These are phyloP conservation scores for Apodemia duryi DNA, from an alignment of 2,888 invertebrate species.

Conservation along the genomic window DNA sequence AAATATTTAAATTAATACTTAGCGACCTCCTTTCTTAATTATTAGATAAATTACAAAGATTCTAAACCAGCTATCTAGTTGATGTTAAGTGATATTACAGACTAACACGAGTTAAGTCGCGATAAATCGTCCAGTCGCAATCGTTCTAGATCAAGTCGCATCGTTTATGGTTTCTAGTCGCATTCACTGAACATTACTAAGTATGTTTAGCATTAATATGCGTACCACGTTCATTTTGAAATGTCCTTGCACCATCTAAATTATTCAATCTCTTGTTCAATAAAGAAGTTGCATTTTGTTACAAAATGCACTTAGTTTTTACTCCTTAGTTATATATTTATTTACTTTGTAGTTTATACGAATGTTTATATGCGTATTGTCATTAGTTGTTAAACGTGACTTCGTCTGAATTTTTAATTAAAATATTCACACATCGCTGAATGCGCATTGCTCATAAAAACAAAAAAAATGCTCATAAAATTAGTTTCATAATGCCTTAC, in stretches of 20 bases:
- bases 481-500: no score
- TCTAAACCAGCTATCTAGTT: neutral
- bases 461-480: no score
- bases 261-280: conserved; percentile 14
- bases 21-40: neutral
- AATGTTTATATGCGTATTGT: no score
- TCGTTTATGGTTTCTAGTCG: neutral
- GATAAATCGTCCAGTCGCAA: conserved; percentile 4
- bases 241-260: conserved; percentile 18
- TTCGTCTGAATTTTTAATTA: no score
- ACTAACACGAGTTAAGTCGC: conserved; percentile 1
- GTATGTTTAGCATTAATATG: conserved; percentile 16
- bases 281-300: conserved; percentile 18
- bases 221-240: conserved; percentile 5
- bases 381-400: no score
- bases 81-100: neutral
- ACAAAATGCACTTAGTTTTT: conserved; percentile 9
- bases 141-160: conserved; percentile 4
- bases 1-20: neutral
- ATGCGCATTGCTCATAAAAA: no score
- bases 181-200: conserved; percentile 9
- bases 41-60: conserved; percentile 7
- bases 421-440: no score
- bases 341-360: no score
- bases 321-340: neutral